Evolutionary conservation across 2,113 vertebrate genomes (phyloP), one percentile per base, ranked within the genome.

Genomic region (Alethe castanea): DNA sequence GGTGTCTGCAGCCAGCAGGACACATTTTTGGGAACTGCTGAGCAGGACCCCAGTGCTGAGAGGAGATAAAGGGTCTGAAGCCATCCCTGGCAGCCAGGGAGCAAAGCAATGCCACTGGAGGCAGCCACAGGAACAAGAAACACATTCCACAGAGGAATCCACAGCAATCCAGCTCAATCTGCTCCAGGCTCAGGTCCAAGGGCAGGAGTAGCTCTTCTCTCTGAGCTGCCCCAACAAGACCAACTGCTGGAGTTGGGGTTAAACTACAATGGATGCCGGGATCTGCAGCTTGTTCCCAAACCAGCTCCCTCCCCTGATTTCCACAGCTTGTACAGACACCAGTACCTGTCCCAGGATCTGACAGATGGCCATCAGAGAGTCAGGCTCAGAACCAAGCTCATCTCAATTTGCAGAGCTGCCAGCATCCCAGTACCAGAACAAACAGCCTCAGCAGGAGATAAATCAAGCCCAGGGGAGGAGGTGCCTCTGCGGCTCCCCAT

Each of bases 401-500:
- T 93, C 94, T 94, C 93, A 85, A 93, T 95, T 90, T 95, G 96
- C 78, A 92, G 94, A 82, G 90, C 84, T 94, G 96, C 95, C 95
- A 97, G 3, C 62, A 90, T 36, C 93, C 95, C 92, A 90, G 93
- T 36, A 90, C 71, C 93, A 95, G 96, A 93, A 95, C 93, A 96
- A 96, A 96, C 70, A 97, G 96, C 87, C 87, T 90, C 93, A 91
- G 93, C 81, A 44, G 93, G 95, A 86, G 87, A 96, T 88, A 93
- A 96, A 93, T 88, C 93, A 94, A 54, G 81, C 33, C 3, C 11
- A 2, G 23, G 87, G 66, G 52, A 74, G 84, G 62, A 93, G 71
- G 70, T 1, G 1, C 84, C 81, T 66, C 53, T 44, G 36, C 0
- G 0, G 65, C 53, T 91, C 89, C 91, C 56, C 22, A 1, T 0